Conservation (phyloP, 2,888 invertebrate species). For the Eutolmus rufibarbis region DNA sequence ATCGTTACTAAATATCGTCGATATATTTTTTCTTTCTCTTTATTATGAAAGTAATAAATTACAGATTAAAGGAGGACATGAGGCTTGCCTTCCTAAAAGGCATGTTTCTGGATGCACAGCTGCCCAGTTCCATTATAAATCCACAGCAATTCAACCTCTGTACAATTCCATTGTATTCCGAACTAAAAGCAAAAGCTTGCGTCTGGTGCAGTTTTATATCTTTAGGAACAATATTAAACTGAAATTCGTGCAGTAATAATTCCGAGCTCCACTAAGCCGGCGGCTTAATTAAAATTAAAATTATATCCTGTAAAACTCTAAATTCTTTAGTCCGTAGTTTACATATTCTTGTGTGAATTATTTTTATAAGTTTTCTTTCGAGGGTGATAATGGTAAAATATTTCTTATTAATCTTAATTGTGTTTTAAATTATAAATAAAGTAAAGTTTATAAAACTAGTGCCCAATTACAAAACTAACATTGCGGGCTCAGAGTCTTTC, state of each 20-base stretch:
- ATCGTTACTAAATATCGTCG: background rate
- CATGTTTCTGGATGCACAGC: background rate
- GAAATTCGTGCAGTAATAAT: background rate
- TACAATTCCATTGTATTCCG: background rate
- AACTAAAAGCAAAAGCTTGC: background rate
- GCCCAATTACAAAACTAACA: too few relatives aligned
- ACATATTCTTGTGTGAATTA: too few relatives aligned
- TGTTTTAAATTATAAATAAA: too few relatives aligned
- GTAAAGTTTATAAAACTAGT: too few relatives aligned
- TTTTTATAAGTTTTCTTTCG: too few relatives aligned
- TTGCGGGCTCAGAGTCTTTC: too few relatives aligned
- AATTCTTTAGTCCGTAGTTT: too few relatives aligned
- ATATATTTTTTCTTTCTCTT: background rate
- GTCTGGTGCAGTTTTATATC: background rate
- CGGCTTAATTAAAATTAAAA: background rate
- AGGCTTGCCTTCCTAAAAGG: background rate
- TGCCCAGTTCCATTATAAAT: background rate
- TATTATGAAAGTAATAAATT: background rate
- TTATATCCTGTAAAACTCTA: background rate
- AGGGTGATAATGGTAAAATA: too few relatives aligned
- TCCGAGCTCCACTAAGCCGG: background rate
- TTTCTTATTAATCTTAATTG: too few relatives aligned
- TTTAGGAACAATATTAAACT: background rate
- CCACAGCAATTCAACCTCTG: background rate
- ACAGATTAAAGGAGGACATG: background rate